Evolutionary conservation across 2,113 vertebrate genomes (phyloP).

Genomic region (Connochaetes taurinus): DNA sequence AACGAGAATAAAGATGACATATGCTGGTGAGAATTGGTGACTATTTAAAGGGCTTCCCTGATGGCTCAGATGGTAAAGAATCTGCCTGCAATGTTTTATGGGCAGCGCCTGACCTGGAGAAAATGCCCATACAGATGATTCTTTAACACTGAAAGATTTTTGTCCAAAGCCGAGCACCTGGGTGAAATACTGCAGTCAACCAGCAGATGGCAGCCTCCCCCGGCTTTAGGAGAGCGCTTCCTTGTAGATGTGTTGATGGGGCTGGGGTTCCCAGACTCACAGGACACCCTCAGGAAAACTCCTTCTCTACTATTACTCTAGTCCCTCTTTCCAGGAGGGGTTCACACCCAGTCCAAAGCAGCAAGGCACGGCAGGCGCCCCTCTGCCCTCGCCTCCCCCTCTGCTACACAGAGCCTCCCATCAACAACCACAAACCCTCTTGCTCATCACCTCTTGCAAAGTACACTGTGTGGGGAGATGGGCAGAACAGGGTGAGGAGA

Average conservation of each 20-base stretch:
- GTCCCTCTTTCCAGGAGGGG: not conserved
- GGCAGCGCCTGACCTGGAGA: not conserved
- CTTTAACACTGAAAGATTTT: not conserved
- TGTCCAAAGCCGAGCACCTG: not conserved
- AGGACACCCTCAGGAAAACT: not conserved
- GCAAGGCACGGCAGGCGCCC: too few species aligned
- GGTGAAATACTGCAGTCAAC: not conserved
- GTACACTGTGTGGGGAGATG: not conserved
- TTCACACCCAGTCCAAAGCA: not conserved
- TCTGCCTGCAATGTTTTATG: not conserved
- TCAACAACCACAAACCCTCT: not conserved
- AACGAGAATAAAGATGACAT: not conserved
- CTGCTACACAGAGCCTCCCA: not conserved
- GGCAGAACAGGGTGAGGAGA: not conserved
- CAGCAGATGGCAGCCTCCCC: slow-evolving; percentile 64
- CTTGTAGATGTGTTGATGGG: fast-evolving
- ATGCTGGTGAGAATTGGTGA: not conserved
- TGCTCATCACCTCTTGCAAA: not conserved
- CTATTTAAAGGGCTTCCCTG: not conserved
- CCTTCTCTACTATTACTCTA: not conserved
- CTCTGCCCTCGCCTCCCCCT: not conserved
- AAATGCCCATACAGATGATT: fast-evolving
- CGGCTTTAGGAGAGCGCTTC: not conserved
- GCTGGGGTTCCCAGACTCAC: not conserved
- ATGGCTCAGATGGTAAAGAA: not conserved